Base-by-base conservation (phyloP, 2,797 vertebrate genomes). In the Etheostoma perlongum region DNA sequence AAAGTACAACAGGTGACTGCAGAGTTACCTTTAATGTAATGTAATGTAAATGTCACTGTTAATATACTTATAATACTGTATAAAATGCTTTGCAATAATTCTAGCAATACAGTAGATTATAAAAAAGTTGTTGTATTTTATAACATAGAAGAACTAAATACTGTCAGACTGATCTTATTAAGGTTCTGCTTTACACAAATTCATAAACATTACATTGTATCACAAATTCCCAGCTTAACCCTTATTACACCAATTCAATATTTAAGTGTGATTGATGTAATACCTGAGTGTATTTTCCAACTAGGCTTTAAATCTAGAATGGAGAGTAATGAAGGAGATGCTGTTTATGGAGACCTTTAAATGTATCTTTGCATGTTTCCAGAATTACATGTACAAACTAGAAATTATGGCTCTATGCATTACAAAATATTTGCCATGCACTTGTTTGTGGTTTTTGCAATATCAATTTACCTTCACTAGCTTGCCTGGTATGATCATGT, bases 161-260 rank as follows among this genome's bases (percentile, higher is more conserved):
- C 25, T 83, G 77, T 84, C 74, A 72, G n/a, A 74, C 47, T 70
- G 62, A 79, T 78, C 76, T 44, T 51, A 81, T 83, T 14, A 23
- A 15, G 18, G 48, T 53, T 59, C 44, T 48, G 57, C 18, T 73
- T 70, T 47, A 36, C 46, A 60, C 23, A 51, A 52, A 49, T 63
- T n/a, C 10, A 40, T 40, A 40, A 40, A 40, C 36, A 40, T 40
- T 40, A 40, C 36, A 40, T 40, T 40, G 36, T 11, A 11, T 3
- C 2, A 11, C 36, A 40, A 40, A 10, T 40, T 40, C 36, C 36
- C 36, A 40, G 10, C 10, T 40, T 11, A 65, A 21, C 7, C 27
- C 48, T 48, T n/a, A 63, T 14, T 48, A 63, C 62, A 21, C 5
- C 19, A n/a, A 15, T 52, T 30, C 12, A 52, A 11, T 40, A 72